phyloP scores from a whole-genome alignment of 2,888 invertebrate genomes.

The Stratiomys singularior region DNA sequence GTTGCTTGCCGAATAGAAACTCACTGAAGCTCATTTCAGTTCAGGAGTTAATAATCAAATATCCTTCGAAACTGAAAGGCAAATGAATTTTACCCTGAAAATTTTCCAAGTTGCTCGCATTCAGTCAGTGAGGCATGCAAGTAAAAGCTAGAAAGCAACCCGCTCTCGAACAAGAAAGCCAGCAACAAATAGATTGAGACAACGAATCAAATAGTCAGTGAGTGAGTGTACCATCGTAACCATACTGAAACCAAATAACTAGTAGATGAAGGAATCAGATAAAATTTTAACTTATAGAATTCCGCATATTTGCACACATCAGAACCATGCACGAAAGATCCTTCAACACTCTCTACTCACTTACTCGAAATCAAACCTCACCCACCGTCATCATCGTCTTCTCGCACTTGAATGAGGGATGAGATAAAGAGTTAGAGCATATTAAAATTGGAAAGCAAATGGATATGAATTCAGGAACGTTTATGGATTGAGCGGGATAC shows the following conservation, averaged over 20 bases:
- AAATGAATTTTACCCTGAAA: conserved; percentile 27
- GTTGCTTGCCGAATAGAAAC: conserved; percentile 42
- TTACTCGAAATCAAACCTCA: not conserved
- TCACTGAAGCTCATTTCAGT: conserved; percentile 48
- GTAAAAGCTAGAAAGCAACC: not conserved
- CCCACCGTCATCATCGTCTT: not conserved
- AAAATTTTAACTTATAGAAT: conserved; percentile 43
- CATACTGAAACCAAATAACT: conserved; percentile 27
- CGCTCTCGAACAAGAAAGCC: conserved; percentile 3
- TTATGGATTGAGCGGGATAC: not conserved
- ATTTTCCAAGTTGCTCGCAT: conserved; percentile 29
- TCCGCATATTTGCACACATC: conserved; percentile 49
- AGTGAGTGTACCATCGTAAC: not conserved
- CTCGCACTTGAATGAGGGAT: not conserved
- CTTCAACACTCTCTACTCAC: not conserved
- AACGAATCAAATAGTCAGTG: conserved; percentile 15
- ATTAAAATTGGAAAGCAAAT: conserved; percentile 26
- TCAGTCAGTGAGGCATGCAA: conserved; percentile 1
- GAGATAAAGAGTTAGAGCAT: conserved; percentile 26
- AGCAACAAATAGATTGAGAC: not conserved
- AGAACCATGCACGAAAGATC: conserved; percentile 39
- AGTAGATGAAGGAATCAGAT: conserved; percentile 36
- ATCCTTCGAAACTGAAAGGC: conserved; percentile 43
- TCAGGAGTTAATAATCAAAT: conserved; percentile 51
- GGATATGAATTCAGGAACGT: not conserved